A percentile compares a stretch with the other conserved stretches of the same genome.
phyloP scores from a whole-genome alignment of 2,888 invertebrate species.

The Tetragonisca angustula region DNA sequence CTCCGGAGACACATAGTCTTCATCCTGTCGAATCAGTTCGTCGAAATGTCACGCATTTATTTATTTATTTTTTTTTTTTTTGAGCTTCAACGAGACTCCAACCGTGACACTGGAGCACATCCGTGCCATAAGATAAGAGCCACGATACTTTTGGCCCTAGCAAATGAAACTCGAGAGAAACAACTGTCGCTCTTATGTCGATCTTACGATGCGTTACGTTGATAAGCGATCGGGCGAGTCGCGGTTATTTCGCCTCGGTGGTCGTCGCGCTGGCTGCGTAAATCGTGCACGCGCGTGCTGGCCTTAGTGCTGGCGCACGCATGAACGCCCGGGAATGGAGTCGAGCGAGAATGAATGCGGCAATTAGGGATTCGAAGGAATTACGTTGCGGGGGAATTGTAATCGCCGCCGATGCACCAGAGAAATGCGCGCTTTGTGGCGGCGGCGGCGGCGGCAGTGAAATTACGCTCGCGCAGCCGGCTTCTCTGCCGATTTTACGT shows the following conservation, averaged over 20 bases:
- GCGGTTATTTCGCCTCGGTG: constrained; percentile 55
- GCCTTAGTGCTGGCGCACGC: constrained; percentile 39
- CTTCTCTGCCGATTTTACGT: neutral
- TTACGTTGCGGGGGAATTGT: constrained; percentile 39
- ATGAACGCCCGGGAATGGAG: constrained; percentile 29
- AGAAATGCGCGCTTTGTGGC: neutral
- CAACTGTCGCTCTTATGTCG: constrained; percentile 27
- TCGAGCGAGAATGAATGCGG: constrained; percentile 53
- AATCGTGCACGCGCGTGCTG: constrained; percentile 51
- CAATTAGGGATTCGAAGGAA: constrained; percentile 57
- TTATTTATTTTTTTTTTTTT: too few relatives aligned
- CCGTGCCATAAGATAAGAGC: too few relatives aligned
- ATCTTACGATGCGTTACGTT: constrained; percentile 43
- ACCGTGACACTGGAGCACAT: too few relatives aligned
- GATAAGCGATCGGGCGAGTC: constrained; percentile 65
- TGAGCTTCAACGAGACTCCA: too few relatives aligned
- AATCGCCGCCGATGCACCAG: constrained; percentile 6
- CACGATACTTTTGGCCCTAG: too few relatives aligned
- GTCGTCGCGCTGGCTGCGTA: constrained; percentile 10
- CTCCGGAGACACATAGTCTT: too few relatives aligned
- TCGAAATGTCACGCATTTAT: too few relatives aligned
- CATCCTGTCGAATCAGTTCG: too few relatives aligned
- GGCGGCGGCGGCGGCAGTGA: neutral
- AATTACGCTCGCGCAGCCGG: constrained; percentile 16
- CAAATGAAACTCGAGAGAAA: neutral